A percentile compares a stretch with the other conserved stretches of the same genome.
Conservation (phyloP, 2,797 vertebrate genomes). For the Harpagifer antarcticus region DNA sequence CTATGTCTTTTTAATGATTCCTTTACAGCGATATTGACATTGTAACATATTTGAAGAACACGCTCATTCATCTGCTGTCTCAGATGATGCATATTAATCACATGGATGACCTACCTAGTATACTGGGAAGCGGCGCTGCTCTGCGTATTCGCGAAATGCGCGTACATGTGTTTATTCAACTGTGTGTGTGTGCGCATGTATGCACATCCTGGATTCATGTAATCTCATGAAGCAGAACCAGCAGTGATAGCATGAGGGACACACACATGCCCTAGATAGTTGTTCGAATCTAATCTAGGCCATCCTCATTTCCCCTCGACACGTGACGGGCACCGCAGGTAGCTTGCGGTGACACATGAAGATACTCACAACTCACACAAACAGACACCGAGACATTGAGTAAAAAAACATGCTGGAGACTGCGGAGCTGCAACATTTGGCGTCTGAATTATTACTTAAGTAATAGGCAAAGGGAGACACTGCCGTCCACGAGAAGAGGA, state of each 20-base stretch:
- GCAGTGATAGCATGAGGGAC: slow-evolving; percentile 71
- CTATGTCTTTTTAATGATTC: slow-evolving; percentile 62
- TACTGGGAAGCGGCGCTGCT: slow-evolving; percentile 11
- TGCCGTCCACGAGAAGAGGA: slow-evolving; percentile 46
- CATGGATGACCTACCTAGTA: slow-evolving; percentile 52
- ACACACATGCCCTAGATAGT: slow-evolving; percentile 80
- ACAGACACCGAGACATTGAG: slow-evolving; percentile 44
- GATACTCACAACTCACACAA: slow-evolving; percentile 25
- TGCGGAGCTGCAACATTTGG: slow-evolving; percentile 49
- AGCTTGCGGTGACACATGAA: slow-evolving; percentile 56
- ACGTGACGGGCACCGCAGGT: slow-evolving; percentile 78
- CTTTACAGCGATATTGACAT: slow-evolving; percentile 59
- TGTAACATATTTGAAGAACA: slow-evolving; percentile 57
- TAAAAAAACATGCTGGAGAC: slow-evolving; percentile 37
- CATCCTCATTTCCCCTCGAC: slow-evolving; percentile 75
- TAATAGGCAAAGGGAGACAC: slow-evolving; percentile 60
- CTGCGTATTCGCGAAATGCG: slow-evolving; percentile 26
- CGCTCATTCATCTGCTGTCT: slow-evolving; percentile 60
- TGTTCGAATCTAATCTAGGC: slow-evolving; percentile 82
- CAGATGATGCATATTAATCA: slow-evolving; percentile 65
- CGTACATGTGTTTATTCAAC: slow-evolving; percentile 33
- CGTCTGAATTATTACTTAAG: slow-evolving; percentile 54
- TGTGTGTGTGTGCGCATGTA: slow-evolving; percentile 4
- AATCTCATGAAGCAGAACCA: slow-evolving; percentile 70
- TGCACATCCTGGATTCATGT: slow-evolving; percentile 41